phyloP scores from a whole-genome alignment of 2,888 invertebrate genomes.

The Agriopis leucophaearia region DNA sequence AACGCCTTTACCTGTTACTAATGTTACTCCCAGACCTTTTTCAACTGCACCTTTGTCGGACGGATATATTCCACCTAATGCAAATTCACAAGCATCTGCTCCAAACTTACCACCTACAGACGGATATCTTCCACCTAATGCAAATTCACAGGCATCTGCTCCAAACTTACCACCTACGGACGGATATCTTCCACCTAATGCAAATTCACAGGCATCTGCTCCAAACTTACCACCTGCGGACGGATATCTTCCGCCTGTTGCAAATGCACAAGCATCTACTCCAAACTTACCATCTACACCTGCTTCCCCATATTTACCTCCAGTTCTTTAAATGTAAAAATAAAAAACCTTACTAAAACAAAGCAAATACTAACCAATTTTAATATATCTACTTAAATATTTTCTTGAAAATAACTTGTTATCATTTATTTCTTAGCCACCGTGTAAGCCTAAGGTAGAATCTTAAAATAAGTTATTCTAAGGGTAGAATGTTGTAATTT shows the following conservation, averaged over 20 bases:
- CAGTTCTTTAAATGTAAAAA: slow-evolving; percentile 57
- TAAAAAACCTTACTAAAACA: too few species aligned
- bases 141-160: slow-evolving; percentile 49
- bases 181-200: slow-evolving; percentile 44
- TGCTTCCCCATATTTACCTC: slow-evolving; percentile 73
- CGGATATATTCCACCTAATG: slow-evolving; percentile 44
- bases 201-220: slow-evolving; percentile 49
- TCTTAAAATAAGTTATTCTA: too few species aligned
- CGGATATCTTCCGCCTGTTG: slow-evolving; percentile 44
- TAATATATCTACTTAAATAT: too few species aligned
- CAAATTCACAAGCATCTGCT: slow-evolving; percentile 49
- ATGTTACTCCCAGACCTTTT: slow-evolving; percentile 46
- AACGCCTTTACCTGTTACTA: slow-evolving; percentile 14
- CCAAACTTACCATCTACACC: slow-evolving; percentile 55
- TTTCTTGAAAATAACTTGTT: too few species aligned
- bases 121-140: slow-evolving; percentile 44
- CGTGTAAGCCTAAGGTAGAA: too few species aligned
- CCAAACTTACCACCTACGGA: too few species aligned
- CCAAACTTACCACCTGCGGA: too few species aligned
- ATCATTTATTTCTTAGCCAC: too few species aligned
- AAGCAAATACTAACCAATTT: too few species aligned
- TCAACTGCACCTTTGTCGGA: slow-evolving; percentile 36
- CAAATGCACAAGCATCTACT: slow-evolving; percentile 49
- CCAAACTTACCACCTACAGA: slow-evolving; percentile 47
- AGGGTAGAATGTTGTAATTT: too few species aligned